These are phyloP conservation scores for Zeuzera pyrina DNA, from an alignment of 2,888 invertebrate species.

Conservation along the genomic window DNA sequence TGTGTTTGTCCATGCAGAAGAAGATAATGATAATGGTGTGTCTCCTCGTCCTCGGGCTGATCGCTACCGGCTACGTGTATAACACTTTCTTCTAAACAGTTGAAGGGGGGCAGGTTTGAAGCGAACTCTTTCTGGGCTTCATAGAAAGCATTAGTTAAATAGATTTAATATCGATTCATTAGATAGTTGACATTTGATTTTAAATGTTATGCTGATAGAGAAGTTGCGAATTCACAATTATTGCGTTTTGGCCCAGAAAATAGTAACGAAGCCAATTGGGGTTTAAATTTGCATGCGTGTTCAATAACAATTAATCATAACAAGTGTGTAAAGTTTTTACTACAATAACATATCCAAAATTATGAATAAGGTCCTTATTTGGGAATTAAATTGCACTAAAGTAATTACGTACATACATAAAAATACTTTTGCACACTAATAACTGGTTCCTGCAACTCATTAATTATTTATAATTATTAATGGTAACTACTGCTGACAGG, in stretches of 20 bases:
- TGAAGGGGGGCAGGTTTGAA: conserved; percentile 62
- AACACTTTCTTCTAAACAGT: conserved; percentile 66
- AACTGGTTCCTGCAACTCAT: no score
- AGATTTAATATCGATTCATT: neutral
- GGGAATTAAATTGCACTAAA: no score
- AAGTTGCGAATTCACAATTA: neutral
- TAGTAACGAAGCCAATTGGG: neutral
- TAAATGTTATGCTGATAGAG: neutral
- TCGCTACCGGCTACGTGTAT: conserved; percentile 73
- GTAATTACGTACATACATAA: no score
- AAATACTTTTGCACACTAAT: no score
- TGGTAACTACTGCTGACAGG: no score
- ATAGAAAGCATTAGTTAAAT: conserved; percentile 47
- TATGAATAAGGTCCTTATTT: no score
- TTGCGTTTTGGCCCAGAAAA: neutral
- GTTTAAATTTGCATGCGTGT: conserved; percentile 1
- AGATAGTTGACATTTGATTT: neutral
- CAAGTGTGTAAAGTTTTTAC: no score
- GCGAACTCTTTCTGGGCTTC: conserved; percentile 40
- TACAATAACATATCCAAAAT: no score
- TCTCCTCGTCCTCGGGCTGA: conserved; percentile 84
- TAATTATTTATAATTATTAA: no score
- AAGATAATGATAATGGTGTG: conserved; percentile 95
- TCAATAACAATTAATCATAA: no score
- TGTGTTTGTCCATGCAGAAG: conserved; percentile 82